phyloP scores from a whole-genome alignment of 2,888 invertebrate species.

The Athetis lepigone region DNA sequence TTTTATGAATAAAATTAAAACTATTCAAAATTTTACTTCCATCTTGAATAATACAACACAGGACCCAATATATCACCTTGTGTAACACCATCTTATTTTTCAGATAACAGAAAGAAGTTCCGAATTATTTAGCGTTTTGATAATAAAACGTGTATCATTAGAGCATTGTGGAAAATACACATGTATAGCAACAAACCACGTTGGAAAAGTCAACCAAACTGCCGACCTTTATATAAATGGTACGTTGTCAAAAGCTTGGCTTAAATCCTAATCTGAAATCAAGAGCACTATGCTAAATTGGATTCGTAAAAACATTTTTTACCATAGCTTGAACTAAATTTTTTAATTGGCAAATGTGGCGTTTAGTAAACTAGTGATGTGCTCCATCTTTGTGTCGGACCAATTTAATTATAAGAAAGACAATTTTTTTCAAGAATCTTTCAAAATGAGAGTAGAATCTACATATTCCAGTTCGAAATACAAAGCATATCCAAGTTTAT shows the following conservation, averaged over 20 bases:
- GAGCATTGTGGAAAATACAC: slow-evolving; percentile 93
- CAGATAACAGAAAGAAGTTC: slow-evolving; percentile 93
- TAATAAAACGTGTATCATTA: slow-evolving; percentile 93
- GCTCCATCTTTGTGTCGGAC: not conserved
- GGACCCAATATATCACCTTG: slow-evolving; percentile 38
- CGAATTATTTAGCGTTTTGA: slow-evolving; percentile 92
- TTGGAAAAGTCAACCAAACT: slow-evolving; percentile 93
- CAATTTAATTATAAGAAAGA: too few relatives aligned
- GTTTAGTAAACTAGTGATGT: too few relatives aligned
- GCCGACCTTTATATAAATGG: slow-evolving; percentile 93
- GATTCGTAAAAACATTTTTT: not conserved
- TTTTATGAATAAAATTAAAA: too few relatives aligned
- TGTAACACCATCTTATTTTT: slow-evolving; percentile 52
- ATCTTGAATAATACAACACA: not conserved
- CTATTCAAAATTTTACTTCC: too few relatives aligned
- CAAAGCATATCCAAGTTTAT: too few relatives aligned
- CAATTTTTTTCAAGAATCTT: too few relatives aligned
- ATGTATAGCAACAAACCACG: slow-evolving; percentile 93
- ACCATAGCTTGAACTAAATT: too few relatives aligned
- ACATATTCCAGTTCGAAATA: too few relatives aligned
- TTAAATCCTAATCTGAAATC: not conserved
- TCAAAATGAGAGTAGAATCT: too few relatives aligned
- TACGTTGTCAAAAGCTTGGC: slow-evolving; percentile 72
- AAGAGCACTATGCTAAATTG: not conserved
- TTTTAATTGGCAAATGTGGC: too few relatives aligned